phyloP scores from a whole-genome alignment of 2,113 vertebrate species.

The Bambusicola thoracicus region DNA sequence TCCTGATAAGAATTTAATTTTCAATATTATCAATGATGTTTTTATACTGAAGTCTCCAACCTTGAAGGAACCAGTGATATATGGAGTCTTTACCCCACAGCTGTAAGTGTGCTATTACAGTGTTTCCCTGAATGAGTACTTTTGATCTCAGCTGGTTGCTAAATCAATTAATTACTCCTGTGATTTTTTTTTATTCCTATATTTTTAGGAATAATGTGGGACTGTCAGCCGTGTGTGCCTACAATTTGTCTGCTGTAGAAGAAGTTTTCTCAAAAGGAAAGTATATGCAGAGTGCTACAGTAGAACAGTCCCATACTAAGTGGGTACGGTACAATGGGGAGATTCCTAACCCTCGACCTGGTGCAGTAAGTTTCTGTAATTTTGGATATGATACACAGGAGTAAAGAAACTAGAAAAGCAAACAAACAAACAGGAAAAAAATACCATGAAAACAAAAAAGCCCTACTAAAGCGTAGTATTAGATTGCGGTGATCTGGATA shows the following conservation, averaged over 20 bases:
- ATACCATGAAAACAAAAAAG: not conserved
- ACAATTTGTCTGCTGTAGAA: slow-evolving; percentile 87
- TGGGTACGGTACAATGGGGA: slow-evolving; percentile 93
- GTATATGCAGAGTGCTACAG: slow-evolving; percentile 96
- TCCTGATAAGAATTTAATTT: slow-evolving; percentile 92
- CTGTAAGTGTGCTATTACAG: slow-evolving; percentile 82
- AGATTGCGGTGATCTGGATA: not conserved
- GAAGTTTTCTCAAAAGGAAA: slow-evolving; percentile 93
- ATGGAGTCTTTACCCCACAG: slow-evolving; percentile 93
- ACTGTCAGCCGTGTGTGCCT: slow-evolving; percentile 93
- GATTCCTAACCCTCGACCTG: slow-evolving; percentile 89
- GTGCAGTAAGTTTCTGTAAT: slow-evolving; percentile 84
- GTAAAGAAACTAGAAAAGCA: not conserved
- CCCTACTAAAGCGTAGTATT: not conserved
- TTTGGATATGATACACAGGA: not conserved
- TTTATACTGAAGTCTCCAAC: slow-evolving; percentile 86
- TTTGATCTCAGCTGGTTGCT: not conserved
- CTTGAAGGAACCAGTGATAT: slow-evolving; percentile 88
- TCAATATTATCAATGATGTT: slow-evolving; percentile 93
- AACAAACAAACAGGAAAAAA: not conserved
- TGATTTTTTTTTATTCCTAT: not conserved
- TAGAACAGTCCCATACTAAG: slow-evolving; percentile 95
- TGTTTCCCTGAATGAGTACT: not conserved
- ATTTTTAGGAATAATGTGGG: slow-evolving; percentile 90
- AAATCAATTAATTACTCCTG: not conserved